Conservation (phyloP, 2,113 vertebrate genomes). For the Indri indri region DNA sequence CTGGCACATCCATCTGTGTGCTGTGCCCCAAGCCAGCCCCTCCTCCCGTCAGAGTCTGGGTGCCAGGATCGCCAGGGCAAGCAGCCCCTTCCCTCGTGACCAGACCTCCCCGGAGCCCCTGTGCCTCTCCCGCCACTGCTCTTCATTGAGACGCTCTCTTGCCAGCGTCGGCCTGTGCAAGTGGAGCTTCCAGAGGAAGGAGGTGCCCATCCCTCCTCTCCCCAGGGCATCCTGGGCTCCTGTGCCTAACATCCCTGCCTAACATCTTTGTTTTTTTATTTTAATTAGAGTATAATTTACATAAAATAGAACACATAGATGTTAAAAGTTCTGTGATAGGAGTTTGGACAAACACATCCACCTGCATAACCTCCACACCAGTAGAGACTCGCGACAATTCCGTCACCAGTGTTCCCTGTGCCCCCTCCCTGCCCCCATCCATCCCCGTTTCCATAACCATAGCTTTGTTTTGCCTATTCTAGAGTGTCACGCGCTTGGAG, state of each 20-base stretch:
- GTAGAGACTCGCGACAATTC: neutral
- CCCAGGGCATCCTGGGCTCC: neutral
- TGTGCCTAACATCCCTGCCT: neutral
- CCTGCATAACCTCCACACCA: neutral
- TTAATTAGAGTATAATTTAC: neutral
- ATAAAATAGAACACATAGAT: neutral
- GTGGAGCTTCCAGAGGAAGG: neutral
- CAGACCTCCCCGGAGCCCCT: neutral
- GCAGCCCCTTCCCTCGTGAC: neutral
- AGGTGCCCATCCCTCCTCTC: neutral
- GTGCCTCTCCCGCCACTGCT: neutral
- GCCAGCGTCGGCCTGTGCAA: neutral
- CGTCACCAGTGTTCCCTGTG: neutral
- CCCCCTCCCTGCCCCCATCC: rapidly evolving
- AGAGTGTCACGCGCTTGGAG: neutral
- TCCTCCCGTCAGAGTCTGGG: neutral
- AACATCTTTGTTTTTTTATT: neutral
- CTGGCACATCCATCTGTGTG: neutral
- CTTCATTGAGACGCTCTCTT: neutral
- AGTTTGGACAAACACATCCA: neutral
- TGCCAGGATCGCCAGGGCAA: neutral
- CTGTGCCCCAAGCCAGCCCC: neutral
- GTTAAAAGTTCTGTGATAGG: neutral
- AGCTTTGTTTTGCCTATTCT: neutral
- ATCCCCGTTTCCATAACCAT: neutral